These are phyloP conservation scores for Synergus umbraculus DNA, from an alignment of 2,888 invertebrate species.

Conservation along the genomic window DNA sequence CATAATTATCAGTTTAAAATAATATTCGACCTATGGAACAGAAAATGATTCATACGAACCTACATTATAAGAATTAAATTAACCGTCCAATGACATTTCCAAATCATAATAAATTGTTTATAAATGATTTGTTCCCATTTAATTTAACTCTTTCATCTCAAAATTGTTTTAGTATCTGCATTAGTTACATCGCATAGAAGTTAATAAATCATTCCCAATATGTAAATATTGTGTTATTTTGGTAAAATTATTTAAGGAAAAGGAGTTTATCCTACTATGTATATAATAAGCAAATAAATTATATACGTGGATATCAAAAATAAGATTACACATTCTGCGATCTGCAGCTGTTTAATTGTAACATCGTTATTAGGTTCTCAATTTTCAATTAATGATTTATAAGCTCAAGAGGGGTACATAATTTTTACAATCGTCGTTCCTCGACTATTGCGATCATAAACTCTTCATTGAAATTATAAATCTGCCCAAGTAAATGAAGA, in stretches of 20 bases:
- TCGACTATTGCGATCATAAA: too few relatives aligned
- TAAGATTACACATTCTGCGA: conserved; percentile 11
- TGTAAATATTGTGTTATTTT: conserved; percentile 23
- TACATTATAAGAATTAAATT: conserved; percentile 18
- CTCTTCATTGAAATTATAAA: neutral
- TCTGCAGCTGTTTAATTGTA: conserved; percentile 9
- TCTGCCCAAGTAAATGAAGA: neutral
- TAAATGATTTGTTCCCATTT: conserved; percentile 20
- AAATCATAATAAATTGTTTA: conserved; percentile 8
- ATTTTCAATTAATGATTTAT: neutral
- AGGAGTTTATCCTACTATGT: conserved; percentile 61
- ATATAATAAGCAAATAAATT: conserved; percentile 65
- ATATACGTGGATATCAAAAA: conserved; percentile 45
- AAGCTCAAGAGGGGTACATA: neutral
- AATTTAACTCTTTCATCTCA: conserved; percentile 8
- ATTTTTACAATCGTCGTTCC: neutral
- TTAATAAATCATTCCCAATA: conserved; percentile 19
- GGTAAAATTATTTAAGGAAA: conserved; percentile 47
- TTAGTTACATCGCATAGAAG: conserved; percentile 8
- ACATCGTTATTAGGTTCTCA: neutral
- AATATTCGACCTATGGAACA: neutral
- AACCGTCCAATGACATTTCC: conserved; percentile 37
- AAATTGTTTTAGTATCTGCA: conserved; percentile 23
- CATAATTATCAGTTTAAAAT: neutral
- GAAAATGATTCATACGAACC: neutral